These are phyloP conservation scores for Sebastes baramenuke DNA, from an alignment of 2,797 vertebrate genomes.

Conservation along the genomic window DNA sequence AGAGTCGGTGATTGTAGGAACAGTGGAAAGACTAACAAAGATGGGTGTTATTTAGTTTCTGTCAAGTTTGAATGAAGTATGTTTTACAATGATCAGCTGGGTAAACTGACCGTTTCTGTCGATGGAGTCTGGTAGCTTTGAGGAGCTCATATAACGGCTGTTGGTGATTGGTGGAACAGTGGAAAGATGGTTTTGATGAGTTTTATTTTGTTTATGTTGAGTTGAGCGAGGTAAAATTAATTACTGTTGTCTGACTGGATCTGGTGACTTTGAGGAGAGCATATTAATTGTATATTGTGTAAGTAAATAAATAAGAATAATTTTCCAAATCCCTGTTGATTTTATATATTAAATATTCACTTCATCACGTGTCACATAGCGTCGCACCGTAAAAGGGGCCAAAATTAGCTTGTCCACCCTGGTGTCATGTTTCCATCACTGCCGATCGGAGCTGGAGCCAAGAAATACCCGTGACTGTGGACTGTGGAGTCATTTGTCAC, in stretches of 20 bases:
- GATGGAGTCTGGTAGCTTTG: no score
- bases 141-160: no score
- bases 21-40: no score
- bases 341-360: not conserved
- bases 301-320: not conserved
- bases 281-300: not conserved
- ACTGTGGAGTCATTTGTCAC: not conserved
- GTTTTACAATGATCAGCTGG: no score
- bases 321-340: not conserved
- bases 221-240: not conserved
- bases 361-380: no score
- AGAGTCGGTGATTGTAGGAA: no score
- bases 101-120: no score
- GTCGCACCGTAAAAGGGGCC: not conserved
- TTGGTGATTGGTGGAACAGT: no score
- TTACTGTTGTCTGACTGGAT: not conserved
- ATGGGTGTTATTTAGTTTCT: no score
- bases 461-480: not conserved
- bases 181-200: no score
- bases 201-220: not conserved
- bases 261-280: not conserved
- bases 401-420: not conserved
- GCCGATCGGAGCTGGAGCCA: not conserved
- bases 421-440: not conserved
- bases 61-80: no score